A percentile compares a stretch with the other conserved stretches of the same genome.
Evolutionary conservation across 1,140 invertebrate species (phyloP).

Genomic region (Trachymyrmex cornetzi): DNA sequence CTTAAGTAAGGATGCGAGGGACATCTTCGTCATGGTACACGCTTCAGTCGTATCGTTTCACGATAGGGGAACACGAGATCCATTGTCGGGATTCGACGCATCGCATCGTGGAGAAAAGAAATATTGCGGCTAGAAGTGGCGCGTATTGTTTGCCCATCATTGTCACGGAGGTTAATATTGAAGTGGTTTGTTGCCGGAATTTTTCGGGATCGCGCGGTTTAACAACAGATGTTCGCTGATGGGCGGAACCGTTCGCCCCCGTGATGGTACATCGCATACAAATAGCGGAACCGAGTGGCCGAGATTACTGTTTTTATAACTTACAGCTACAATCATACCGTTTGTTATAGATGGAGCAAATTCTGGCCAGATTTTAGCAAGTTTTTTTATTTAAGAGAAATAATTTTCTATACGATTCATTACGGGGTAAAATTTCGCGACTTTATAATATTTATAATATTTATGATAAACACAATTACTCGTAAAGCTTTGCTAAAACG

Average conservation of each 20-base stretch:
- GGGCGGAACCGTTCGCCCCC: constrained; percentile 23
- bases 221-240: constrained; percentile 49
- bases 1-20: constrained; percentile 66
- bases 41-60: constrained; percentile 65
- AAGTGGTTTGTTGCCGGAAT: constrained; percentile 60
- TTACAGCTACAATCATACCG: background rate
- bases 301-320: constrained; percentile 11
- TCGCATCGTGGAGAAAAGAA: constrained; percentile 64
- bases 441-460: too few relatives aligned
- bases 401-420: background rate
- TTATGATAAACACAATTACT: background rate
- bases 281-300: constrained; percentile 11
- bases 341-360: background rate
- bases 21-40: constrained; percentile 60
- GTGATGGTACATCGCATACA: background rate
- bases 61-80: constrained; percentile 48
- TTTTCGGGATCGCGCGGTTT: constrained; percentile 47
- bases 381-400: background rate
- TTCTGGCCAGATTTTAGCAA: background rate
- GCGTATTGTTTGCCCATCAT: constrained; percentile 68
- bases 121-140: constrained; percentile 73
- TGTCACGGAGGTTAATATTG: constrained; percentile 72
- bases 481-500: background rate
- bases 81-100: constrained; percentile 39
- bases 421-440: background rate